Percentiles rank a stretch among this genome's conserved stretches.
These are phyloP conservation scores for Sinocyclocheilus maitianheensis DNA, from an alignment of 2,113 vertebrate species.

Conservation along the genomic window DNA sequence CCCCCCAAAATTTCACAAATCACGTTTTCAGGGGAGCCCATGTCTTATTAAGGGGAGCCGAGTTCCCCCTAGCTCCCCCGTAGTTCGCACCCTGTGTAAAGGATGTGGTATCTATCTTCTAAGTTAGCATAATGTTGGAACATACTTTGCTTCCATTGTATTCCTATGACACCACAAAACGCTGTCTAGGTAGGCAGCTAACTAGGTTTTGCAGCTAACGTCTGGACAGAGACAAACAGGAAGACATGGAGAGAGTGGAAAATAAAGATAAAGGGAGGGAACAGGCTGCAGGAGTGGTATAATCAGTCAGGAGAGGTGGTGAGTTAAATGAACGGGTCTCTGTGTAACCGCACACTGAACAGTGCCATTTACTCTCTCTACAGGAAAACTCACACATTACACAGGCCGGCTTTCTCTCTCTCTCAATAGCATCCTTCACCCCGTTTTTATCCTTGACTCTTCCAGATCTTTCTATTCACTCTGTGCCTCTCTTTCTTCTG, in stretches of 20 bases:
- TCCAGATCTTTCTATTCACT: slow-evolving; percentile 32
- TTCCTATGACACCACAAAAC: background rate
- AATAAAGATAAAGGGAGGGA: background rate
- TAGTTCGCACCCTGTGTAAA: background rate
- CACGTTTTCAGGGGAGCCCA: no score
- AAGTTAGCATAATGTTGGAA: background rate
- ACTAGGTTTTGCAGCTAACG: background rate
- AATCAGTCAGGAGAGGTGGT: slow-evolving; percentile 39
- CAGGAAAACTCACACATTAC: slow-evolving; percentile 25
- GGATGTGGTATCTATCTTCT: background rate
- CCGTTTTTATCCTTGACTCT: slow-evolving; percentile 39
- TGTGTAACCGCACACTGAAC: slow-evolving; percentile 39
- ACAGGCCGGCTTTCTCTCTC: slow-evolving; percentile 20
- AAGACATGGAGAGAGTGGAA: slow-evolving; percentile 11
- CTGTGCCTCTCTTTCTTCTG: background rate
- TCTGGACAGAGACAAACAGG: background rate
- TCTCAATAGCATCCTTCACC: slow-evolving; percentile 15
- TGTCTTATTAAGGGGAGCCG: no score
- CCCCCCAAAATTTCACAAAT: no score
- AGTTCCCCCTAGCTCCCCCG: no score
- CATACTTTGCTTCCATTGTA: background rate
- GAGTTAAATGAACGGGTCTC: slow-evolving; percentile 41
- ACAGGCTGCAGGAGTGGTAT: slow-evolving; percentile 17
- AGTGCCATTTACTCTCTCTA: slow-evolving; percentile 42
- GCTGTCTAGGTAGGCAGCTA: background rate